A percentile compares a stretch with the other conserved stretches of the same genome.
phyloP scores from a whole-genome alignment of 23 tunicate genomes.

The Halocynthia aurantium region DNA sequence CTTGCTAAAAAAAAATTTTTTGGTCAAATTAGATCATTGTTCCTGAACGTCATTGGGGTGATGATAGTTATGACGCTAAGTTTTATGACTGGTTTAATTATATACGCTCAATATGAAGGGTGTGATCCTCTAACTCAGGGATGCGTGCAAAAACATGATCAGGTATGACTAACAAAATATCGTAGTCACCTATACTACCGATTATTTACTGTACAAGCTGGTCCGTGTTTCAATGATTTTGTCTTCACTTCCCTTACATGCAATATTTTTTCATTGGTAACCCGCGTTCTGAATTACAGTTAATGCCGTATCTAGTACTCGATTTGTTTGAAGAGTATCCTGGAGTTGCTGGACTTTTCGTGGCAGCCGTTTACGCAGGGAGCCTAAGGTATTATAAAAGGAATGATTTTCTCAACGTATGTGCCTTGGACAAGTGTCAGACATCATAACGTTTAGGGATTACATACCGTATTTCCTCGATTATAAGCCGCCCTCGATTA shows the following conservation, averaged over 20 bases:
- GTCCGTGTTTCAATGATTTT: background rate
- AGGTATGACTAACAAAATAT: conserved; percentile 15
- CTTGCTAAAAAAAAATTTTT: too few species aligned
- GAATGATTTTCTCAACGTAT: background rate
- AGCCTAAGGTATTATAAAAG: conserved; percentile 48
- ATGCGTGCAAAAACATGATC: conserved; percentile 34
- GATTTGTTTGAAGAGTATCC: conserved; percentile 47
- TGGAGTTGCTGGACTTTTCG: conserved; percentile 66
- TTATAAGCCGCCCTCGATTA: too few species aligned
- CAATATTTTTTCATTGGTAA: background rate
- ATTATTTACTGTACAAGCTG: too few species aligned
- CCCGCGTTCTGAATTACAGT: conserved; percentile 6
- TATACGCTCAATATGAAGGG: conserved; percentile 48
- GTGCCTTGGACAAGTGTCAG: too few species aligned
- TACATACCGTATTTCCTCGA: too few species aligned
- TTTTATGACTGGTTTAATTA: conserved; percentile 27
- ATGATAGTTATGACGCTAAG: conserved; percentile 23
- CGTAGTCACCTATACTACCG: too few species aligned
- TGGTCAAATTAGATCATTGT: conserved; percentile 17
- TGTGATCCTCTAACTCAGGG: conserved; percentile 44
- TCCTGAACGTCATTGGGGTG: conserved; percentile 43
- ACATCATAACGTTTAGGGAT: too few species aligned
- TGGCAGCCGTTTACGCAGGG: conserved; percentile 77
- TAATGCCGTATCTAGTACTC: conserved; percentile 55
- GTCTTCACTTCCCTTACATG: background rate